These are phyloP conservation scores for Heteromyza rotundicornis DNA, from an alignment of 2,888 invertebrate genomes.

Conservation along the genomic window DNA sequence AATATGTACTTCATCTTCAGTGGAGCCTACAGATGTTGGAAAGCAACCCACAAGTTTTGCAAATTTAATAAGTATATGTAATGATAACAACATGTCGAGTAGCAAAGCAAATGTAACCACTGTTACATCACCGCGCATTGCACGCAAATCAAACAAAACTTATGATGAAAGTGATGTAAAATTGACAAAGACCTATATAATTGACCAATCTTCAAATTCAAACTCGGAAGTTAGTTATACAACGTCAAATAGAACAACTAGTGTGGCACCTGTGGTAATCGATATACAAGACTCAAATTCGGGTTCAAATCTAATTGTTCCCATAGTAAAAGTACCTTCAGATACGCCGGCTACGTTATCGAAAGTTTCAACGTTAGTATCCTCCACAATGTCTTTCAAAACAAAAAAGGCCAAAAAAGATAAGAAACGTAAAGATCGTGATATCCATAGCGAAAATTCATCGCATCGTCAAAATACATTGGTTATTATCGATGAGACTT, in stretches of 20 bases:
- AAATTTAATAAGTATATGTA: slow-evolving; percentile 38
- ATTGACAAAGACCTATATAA: slow-evolving; percentile 28
- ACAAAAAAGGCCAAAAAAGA: slow-evolving; percentile 47
- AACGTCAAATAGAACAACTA: not conserved
- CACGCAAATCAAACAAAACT: slow-evolving; percentile 7
- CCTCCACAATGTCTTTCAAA: slow-evolving; percentile 11
- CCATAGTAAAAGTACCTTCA: no score
- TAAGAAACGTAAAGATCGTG: slow-evolving; percentile 42
- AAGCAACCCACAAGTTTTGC: slow-evolving; percentile 46
- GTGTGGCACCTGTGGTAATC: slow-evolving; percentile 43
- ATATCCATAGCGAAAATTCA: slow-evolving; percentile 14
- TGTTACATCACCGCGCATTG: not conserved
- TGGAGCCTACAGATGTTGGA: not conserved
- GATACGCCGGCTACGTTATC: not conserved
- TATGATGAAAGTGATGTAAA: not conserved
- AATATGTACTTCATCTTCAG: slow-evolving; percentile 24
- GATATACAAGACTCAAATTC: slow-evolving; percentile 57
- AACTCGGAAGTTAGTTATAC: slow-evolving; percentile 8
- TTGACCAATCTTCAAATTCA: slow-evolving; percentile 44
- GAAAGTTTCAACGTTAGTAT: not conserved
- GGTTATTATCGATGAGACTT: slow-evolving; percentile 16
- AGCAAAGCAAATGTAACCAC: slow-evolving; percentile 24
- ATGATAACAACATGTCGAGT: slow-evolving; percentile 14
- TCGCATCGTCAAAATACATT: slow-evolving; percentile 17
- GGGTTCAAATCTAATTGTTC: slow-evolving; percentile 42